These are phyloP conservation scores for Meghimatium bilineatum DNA, from an alignment of 2,888 invertebrate species.

Conservation along the genomic window DNA sequence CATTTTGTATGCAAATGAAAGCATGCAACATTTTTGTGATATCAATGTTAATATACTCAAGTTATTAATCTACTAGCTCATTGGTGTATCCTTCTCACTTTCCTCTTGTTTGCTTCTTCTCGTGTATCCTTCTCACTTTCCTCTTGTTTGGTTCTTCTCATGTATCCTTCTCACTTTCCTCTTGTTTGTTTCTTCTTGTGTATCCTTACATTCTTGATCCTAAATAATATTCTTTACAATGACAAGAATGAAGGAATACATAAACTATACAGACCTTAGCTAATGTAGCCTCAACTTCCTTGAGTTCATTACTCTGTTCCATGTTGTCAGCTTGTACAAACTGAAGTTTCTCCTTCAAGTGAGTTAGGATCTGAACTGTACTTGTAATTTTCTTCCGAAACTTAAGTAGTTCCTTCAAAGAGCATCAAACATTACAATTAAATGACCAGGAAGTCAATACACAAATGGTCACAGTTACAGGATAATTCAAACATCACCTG, in stretches of 20 bases:
- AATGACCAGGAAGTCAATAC: neutral
- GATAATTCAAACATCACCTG: too few relatives aligned
- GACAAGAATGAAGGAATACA: neutral
- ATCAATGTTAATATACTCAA: too few relatives aligned
- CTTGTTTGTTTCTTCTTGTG: too few relatives aligned
- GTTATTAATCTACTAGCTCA: too few relatives aligned
- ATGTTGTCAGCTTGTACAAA: constrained; percentile 77
- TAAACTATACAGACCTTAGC: constrained; percentile 65
- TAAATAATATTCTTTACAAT: neutral
- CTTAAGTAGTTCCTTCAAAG: constrained; percentile 77
- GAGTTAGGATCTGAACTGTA: constrained; percentile 80
- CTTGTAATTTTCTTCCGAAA: constrained; percentile 79
- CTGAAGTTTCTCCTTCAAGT: constrained; percentile 80
- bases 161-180: too few relatives aligned
- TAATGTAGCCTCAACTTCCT: constrained; percentile 72
- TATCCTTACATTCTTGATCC: too few relatives aligned
- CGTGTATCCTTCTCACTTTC: too few relatives aligned
- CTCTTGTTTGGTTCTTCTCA: too few relatives aligned
- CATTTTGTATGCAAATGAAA: too few relatives aligned
- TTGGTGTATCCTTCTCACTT: too few relatives aligned
- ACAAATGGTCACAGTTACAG: neutral
- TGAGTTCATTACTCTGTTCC: constrained; percentile 67
- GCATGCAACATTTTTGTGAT: too few relatives aligned
- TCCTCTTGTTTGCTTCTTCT: too few relatives aligned
- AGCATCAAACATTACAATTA: neutral